Conservation (phyloP, 1,140 invertebrate species). For the Parasteatoda tepidariorum region DNA sequence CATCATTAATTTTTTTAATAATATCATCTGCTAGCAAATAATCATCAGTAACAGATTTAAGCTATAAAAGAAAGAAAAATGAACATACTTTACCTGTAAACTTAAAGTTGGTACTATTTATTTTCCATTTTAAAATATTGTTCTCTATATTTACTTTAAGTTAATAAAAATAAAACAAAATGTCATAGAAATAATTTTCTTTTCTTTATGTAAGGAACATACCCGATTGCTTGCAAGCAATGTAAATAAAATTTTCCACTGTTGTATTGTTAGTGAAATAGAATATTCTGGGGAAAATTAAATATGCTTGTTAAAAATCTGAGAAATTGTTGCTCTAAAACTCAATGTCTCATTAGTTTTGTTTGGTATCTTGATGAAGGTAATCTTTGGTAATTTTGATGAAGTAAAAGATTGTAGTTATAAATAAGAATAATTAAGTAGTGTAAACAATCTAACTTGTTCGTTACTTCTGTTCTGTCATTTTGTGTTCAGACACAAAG, state of each 20-base stretch:
- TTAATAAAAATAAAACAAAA: background rate
- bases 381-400: no score
- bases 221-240: background rate
- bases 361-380: no score
- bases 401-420: no score
- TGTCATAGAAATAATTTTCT: background rate
- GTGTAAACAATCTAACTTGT: no score
- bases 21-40: constrained; percentile 63
- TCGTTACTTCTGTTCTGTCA: no score
- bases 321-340: no score
- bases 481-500: no score
- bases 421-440: no score
- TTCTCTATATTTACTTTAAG: background rate
- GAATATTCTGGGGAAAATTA: no score
- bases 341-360: no score
- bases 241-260: background rate
- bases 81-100: background rate
- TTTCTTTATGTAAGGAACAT: background rate
- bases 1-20: constrained; percentile 67
- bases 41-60: constrained; percentile 62
- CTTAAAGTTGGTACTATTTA: background rate
- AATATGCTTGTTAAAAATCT: no score
- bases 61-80: constrained; percentile 60
- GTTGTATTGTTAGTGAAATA: no score
- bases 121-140: background rate